A percentile compares a stretch with the other conserved stretches of the same genome.
phyloP scores from a whole-genome alignment of 2,113 vertebrate species.

The Chloropsis hardwickii region DNA sequence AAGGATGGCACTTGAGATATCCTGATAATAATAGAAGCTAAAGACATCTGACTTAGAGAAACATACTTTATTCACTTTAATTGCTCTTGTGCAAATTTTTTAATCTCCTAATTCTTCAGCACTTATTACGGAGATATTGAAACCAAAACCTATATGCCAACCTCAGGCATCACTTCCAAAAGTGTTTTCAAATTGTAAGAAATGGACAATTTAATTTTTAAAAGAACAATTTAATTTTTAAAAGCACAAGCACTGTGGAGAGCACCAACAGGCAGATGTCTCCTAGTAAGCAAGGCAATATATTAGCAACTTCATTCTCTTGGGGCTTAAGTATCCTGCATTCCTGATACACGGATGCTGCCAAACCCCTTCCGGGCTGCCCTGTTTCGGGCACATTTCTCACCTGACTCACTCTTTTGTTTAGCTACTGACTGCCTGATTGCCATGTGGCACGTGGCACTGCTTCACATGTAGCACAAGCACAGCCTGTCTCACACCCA shows the following conservation, averaged over 20 bases:
- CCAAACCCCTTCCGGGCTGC: not conserved
- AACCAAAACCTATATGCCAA: not conserved
- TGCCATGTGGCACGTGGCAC: not conserved
- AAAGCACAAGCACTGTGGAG: rapidly evolving
- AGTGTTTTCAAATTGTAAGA: not conserved
- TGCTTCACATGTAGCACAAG: not conserved
- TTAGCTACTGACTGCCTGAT: not conserved
- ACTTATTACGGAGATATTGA: not conserved
- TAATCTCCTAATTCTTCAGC: not conserved
- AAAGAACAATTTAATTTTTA: not conserved
- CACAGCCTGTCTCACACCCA: not conserved
- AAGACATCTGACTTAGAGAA: not conserved
- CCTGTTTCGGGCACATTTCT: not conserved
- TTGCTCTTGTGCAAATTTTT: not conserved
- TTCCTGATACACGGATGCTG: not conserved
- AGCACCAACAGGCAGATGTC: not conserved
- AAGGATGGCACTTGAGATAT: not conserved
- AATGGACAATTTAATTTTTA: not conserved
- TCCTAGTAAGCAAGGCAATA: not conserved
- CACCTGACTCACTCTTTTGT: not conserved
- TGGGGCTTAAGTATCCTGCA: not conserved
- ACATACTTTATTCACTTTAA: not conserved
- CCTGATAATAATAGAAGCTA: not conserved
- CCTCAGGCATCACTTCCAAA: not conserved
- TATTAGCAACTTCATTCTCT: not conserved